These are phyloP conservation scores for Chascanopsetta lugubris DNA, from an alignment of 2,113 vertebrate species.

Conservation along the genomic window DNA sequence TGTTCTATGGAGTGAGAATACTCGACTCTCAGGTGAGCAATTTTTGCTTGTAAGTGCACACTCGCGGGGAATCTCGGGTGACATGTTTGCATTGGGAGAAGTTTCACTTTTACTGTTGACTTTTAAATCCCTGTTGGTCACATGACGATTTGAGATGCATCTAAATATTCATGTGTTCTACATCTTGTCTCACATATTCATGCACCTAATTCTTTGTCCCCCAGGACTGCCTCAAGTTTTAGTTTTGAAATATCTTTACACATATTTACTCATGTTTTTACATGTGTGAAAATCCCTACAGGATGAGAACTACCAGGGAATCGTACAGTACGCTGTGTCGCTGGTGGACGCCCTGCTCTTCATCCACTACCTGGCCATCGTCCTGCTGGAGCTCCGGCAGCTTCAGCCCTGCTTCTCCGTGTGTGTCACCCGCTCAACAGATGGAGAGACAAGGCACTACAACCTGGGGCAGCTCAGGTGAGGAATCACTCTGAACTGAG, in stretches of 20 bases:
- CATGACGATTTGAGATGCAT: slow-evolving; percentile 50
- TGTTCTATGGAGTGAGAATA: slow-evolving; percentile 94
- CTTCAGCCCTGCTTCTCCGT: slow-evolving; percentile 89
- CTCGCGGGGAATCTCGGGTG: not conserved
- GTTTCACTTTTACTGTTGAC: slow-evolving; percentile 47
- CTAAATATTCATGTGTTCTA: slow-evolving; percentile 59
- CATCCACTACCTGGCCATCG: slow-evolving; percentile 96
- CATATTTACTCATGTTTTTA: not conserved
- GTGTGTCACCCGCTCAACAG: slow-evolving; percentile 89
- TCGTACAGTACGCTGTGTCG: slow-evolving; percentile 90
- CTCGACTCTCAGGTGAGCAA: slow-evolving; percentile 82
- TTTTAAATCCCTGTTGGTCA: slow-evolving; percentile 42
- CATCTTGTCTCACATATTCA: slow-evolving; percentile 42
- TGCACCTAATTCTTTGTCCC: not conserved
- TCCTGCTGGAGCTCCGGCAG: slow-evolving; percentile 94
- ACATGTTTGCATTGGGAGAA: not conserved
- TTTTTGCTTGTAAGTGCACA: not conserved
- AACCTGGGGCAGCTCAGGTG: slow-evolving; percentile 94
- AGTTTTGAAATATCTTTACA: not conserved
- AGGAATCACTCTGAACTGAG: slow-evolving; percentile 5
- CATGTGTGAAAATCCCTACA: slow-evolving; percentile 29
- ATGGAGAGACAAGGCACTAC: slow-evolving; percentile 91
- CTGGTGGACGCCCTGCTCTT: slow-evolving; percentile 92
- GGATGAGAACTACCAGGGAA: slow-evolving; percentile 92
- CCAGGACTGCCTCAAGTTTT: not conserved